Evolutionary conservation across 2,797 vertebrate genomes (phyloP), one percentile per base, ranked within the genome.

Genomic region (Pyrocephalus nanus): DNA sequence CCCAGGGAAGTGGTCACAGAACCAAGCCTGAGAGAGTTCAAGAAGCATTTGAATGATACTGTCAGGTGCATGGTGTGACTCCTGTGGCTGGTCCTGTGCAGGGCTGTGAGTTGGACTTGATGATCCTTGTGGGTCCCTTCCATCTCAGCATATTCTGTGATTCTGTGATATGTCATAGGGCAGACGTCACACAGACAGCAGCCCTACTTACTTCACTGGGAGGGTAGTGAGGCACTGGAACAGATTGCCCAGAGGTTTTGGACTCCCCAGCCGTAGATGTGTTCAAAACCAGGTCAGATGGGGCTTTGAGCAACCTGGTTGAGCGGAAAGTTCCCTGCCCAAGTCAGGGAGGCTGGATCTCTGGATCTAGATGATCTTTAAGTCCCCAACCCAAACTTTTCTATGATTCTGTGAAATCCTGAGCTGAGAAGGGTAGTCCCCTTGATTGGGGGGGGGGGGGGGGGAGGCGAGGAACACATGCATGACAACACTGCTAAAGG

Each of bases 401-500:
- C 38, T 34, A 4, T 30, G 14, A 15, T 51, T 82, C 23, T 77
- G 12, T 34, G 53, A 17, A n/a, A 48, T 4, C 18, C 6, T 51
- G 7, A 79, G 36, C 8, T 50, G 22, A 20, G 32, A 54, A 61
- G 42, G 5, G 3, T 76, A 18, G 3, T 66, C 13, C 65, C 5
- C 15, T 18, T 73, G 32, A 74, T 66, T 11, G 32, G 12, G 40
- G 40, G 6, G 14, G 40, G 14, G 15, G 14, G 40, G 40, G 38
- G 12, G 38, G 38, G 38, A 5, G 5, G 14, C 6, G 40, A 14
- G 14, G 40, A 11, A 47, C 21, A 30, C 18, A 8, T 0, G 0
- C 0, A 0, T 72, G 34, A 7, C 2, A 4, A 47, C 29, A 7
- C 27, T 36, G n/a, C 15, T 27, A 75, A 50, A 70, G 43, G 30